Conservation (phyloP, 1,140 invertebrate genomes). For the Danaus melanippus region DNA sequence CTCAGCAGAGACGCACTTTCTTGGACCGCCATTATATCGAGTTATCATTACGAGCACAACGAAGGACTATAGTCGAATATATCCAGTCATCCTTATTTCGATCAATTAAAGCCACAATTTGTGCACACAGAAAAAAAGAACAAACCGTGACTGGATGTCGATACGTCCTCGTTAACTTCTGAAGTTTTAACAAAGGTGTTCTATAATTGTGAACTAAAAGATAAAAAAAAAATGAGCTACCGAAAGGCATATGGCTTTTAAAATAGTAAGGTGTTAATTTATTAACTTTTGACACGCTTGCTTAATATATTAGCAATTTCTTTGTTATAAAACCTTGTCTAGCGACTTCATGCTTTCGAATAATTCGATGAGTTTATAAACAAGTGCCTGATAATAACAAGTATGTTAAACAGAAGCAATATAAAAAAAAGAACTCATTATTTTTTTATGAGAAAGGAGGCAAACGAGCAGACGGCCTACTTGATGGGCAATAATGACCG, state of each 20-base stretch:
- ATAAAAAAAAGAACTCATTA: too few relatives aligned
- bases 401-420: too few relatives aligned
- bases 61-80: slow-evolving; percentile 40
- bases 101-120: slow-evolving; percentile 61
- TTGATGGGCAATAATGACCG: too few relatives aligned
- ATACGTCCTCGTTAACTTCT: slow-evolving; percentile 53
- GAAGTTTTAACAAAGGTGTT: slow-evolving; percentile 30
- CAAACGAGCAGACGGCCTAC: too few relatives aligned
- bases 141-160: slow-evolving; percentile 47
- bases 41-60: slow-evolving; percentile 60
- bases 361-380: too few relatives aligned
- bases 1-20: slow-evolving; percentile 53
- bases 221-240: slow-evolving; percentile 19
- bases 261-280: neutral
- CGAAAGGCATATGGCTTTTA: slow-evolving; percentile 5
- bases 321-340: too few relatives aligned
- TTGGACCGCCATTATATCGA: slow-evolving; percentile 43
- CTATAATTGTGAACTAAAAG: slow-evolving; percentile 26
- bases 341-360: too few relatives aligned
- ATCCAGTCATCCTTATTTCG: slow-evolving; percentile 49
- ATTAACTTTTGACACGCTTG: too few relatives aligned
- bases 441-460: too few relatives aligned
- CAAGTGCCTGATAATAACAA: too few relatives aligned
- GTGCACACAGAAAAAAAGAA: slow-evolving; percentile 32
- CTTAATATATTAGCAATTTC: neutral